Percentiles rank a stretch among this genome's conserved stretches.
phyloP scores from a whole-genome alignment of 2,888 invertebrate genomes.

The Agrotis exclamationis region DNA sequence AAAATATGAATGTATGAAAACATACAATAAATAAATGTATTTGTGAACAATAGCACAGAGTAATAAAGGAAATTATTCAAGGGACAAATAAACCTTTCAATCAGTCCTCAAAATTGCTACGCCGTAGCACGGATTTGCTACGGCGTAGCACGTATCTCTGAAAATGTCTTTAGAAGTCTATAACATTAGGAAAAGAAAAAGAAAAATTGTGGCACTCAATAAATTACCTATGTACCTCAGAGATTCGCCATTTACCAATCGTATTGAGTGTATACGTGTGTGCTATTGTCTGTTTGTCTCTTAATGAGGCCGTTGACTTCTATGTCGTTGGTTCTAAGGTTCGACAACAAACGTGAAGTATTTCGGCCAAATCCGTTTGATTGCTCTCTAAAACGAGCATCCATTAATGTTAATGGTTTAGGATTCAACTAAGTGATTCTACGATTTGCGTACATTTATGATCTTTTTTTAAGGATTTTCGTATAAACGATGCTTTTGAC shows the following conservation, averaged over 20 bases:
- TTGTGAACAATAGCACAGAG: background rate
- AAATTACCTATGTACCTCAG: slow-evolving; percentile 24
- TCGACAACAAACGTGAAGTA: slow-evolving; percentile 5
- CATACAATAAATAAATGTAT: background rate
- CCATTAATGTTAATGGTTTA: slow-evolving; percentile 37
- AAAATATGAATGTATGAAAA: background rate
- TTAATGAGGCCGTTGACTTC: slow-evolving; percentile 56
- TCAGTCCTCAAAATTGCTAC: slow-evolving; percentile 29
- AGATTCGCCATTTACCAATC: slow-evolving; percentile 29
- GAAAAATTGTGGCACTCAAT: slow-evolving; percentile 15
- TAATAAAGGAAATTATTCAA: background rate
- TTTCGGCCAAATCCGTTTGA: slow-evolving; percentile 38
- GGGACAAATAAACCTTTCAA: background rate
- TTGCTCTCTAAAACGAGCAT: slow-evolving; percentile 35
- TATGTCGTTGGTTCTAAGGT: slow-evolving; percentile 28
- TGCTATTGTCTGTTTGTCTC: slow-evolving; percentile 32
- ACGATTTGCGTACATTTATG: slow-evolving; percentile 23
- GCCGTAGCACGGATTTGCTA: slow-evolving; percentile 37
- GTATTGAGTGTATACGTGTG: slow-evolving; percentile 35
- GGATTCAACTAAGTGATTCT: slow-evolving; percentile 14
- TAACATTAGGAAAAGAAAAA: slow-evolving; percentile 1
- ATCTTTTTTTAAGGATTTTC: slow-evolving; percentile 4
- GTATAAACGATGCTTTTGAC: background rate
- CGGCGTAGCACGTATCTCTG: slow-evolving; percentile 16
- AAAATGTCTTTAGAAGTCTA: slow-evolving; percentile 12